Base-by-base conservation (phyloP, 2,113 vertebrate genomes). In the Serinus canaria region DNA sequence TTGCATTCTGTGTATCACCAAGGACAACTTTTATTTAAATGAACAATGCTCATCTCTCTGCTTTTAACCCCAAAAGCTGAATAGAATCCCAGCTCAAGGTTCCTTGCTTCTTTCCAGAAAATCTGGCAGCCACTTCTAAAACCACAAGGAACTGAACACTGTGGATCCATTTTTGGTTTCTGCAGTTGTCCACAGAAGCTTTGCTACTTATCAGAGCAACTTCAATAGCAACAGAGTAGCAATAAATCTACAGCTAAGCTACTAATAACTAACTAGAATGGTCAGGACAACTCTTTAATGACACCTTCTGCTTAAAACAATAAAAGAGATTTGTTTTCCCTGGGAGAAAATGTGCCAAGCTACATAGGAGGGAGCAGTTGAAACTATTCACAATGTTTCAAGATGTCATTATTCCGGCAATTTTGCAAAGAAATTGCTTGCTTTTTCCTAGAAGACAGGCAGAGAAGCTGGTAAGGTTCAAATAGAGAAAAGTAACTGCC, bases 1-100 rank as follows among this genome's bases (percentile, higher is more conserved):
- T 20, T 74, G 64, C 64, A 67, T 94, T 95, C 72, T 81, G 28
- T 50, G 10, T 46, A 81, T 93, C 92, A 92, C 83, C 79, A 94
- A 83, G 92, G 88, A 94, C 90, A 97, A 95, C 95, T 88, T 90
- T 77, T 74, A 93, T 92, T 63, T 33, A 74, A 58, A 81, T 15
- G 39, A 92, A 92, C 83, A 93, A 94, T 27, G 52, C n/a, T 81
- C 8, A 50, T 49, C 79, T 79, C 58, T 92, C 68, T 63, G 19
- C 44, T 93, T 85, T 62, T 76, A 37, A 17, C 37, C 13, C 1
- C 22, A 72, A 86, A 86, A 77, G 55, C 39, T 94, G 43, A 83
- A 80, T 5, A 76, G 41, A 86, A 56, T 78, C 52, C 44, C 24
- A 81, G 60, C 64, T 94, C 79, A 39, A 93, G 33, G 33, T 43